Evolutionary conservation across 2,797 vertebrate genomes (phyloP).

Genomic region (Typhlichthys subterraneus): DNA sequence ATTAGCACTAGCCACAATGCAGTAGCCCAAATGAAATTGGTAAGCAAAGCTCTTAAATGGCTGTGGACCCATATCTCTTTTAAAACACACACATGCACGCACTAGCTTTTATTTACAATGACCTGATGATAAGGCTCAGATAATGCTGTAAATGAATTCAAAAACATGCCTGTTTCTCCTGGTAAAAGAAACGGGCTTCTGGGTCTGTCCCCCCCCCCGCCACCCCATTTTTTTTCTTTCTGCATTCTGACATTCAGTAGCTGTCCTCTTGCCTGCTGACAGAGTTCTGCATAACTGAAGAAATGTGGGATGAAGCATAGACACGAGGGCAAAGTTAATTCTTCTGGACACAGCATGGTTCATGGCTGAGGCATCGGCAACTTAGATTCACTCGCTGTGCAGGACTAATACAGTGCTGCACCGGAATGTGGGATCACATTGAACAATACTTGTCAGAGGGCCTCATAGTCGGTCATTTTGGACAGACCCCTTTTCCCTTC

Average conservation of each 20-base stretch:
- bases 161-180: background rate
- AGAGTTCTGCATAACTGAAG: background rate
- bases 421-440: conserved; percentile 13
- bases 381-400: conserved; percentile 7
- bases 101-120: conserved; percentile 10
- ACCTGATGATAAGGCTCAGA: conserved; percentile 5
- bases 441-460: too few species aligned
- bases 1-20: too few species aligned
- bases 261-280: background rate
- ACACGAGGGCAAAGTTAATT: background rate
- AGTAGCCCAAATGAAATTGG: too few species aligned
- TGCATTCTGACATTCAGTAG: background rate
- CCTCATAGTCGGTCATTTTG: background rate
- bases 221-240: background rate
- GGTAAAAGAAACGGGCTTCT: too few species aligned
- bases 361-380: background rate
- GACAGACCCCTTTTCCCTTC: background rate
- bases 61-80: conserved; percentile 33
- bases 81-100: conserved; percentile 2
- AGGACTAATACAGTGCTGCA: background rate
- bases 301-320: background rate
- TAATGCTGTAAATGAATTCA: background rate
- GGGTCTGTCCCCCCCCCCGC: background rate
- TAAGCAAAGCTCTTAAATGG: conserved; percentile 40
- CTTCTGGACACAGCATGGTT: background rate